Conservation (phyloP, 1,140 invertebrate species). For the Cydia strobilella region DNA sequence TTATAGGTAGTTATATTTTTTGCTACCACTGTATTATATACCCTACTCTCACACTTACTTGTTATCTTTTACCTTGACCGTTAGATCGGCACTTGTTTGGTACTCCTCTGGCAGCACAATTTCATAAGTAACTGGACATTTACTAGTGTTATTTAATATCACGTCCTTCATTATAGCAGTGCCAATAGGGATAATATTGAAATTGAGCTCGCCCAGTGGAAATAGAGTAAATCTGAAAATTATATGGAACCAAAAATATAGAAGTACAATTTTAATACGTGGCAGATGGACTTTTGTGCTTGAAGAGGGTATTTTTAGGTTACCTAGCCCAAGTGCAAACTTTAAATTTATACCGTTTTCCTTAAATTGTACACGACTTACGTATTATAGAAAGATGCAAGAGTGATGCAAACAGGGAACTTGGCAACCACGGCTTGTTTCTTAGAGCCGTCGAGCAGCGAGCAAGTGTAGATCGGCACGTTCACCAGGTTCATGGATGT, state of each 20-base stretch:
- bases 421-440: slow-evolving; percentile 73
- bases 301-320: no score
- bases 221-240: slow-evolving; percentile 70
- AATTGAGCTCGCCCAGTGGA: slow-evolving; percentile 71
- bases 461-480: slow-evolving; percentile 66
- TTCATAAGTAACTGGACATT: slow-evolving; percentile 71
- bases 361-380: slow-evolving; percentile 43
- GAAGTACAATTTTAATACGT: no score
- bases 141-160: slow-evolving; percentile 72
- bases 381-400: slow-evolving; percentile 75
- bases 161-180: slow-evolving; percentile 64
- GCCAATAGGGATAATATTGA: slow-evolving; percentile 69
- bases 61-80: slow-evolving; percentile 62
- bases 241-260: no score
- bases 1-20: no score
- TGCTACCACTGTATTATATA: no score
- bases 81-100: slow-evolving; percentile 43
- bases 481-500: slow-evolving; percentile 66
- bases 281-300: no score
- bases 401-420: slow-evolving; percentile 69
- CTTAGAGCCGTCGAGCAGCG: slow-evolving; percentile 66
- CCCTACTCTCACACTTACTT: slow-evolving; percentile 49
- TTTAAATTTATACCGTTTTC: no score
- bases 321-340: no score
- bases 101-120: slow-evolving; percentile 63